phyloP scores from a whole-genome alignment of 2,113 vertebrate genomes.

The Hyla sarda region DNA sequence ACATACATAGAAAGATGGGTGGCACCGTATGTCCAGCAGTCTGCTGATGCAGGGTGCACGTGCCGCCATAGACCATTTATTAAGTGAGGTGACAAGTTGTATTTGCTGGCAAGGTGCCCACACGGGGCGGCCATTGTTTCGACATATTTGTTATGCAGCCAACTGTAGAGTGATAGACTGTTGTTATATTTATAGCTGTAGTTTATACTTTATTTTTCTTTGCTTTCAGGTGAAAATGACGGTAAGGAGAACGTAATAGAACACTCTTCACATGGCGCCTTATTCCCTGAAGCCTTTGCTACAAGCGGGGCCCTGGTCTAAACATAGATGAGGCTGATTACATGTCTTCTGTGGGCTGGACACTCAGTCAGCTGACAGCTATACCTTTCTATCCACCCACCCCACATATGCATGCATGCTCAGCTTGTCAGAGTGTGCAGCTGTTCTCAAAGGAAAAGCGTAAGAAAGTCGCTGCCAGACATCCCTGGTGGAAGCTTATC shows the following conservation, averaged over 20 bases:
- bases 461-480: no score
- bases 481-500: no score
- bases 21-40: neutral
- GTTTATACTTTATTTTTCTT: neutral
- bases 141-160: neutral
- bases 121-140: neutral
- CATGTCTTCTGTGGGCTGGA: no score
- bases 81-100: no score
- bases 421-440: no score
- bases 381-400: no score
- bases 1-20: no score
- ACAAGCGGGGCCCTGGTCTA: no score
- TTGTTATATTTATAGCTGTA: constrained; percentile 16
- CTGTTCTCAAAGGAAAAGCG: no score
- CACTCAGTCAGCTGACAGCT: no score
- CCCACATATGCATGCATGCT: no score
- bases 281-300: neutral
- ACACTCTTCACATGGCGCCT: neutral
- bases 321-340: no score
- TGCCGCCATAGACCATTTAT: neutral
- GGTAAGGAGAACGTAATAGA: constrained; percentile 59
- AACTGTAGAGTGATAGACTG: neutral
- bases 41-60: neutral
- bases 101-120: constrained; percentile 1
- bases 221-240: constrained; percentile 67